phyloP scores from a whole-genome alignment of 2,888 invertebrate species.

The Phymatocera aterrima region DNA sequence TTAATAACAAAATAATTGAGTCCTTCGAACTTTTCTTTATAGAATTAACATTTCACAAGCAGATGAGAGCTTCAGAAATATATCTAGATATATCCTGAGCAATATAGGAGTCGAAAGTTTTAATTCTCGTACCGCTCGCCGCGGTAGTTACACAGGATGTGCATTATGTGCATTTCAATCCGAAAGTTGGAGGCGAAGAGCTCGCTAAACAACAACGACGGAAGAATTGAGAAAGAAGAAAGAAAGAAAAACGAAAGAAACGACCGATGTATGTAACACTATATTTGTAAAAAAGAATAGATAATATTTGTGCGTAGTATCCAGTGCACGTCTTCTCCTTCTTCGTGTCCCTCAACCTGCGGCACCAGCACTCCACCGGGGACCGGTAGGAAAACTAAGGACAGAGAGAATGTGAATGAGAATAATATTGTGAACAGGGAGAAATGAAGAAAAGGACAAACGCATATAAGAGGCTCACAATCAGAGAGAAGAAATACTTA shows the following conservation, averaged over 20 bases:
- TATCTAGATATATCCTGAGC: neutral
- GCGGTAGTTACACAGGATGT: conserved; percentile 66
- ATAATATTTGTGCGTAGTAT: conserved; percentile 57
- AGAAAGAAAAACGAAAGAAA: neutral
- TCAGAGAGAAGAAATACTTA: conserved; percentile 55
- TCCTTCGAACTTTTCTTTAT: neutral
- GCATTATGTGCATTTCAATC: conserved; percentile 71
- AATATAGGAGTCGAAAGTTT: conserved; percentile 9
- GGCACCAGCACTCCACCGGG: neutral
- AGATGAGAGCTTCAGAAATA: neutral
- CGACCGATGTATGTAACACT: neutral
- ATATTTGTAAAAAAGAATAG: conserved; percentile 42
- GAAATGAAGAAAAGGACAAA: neutral
- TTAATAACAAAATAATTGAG: no score
- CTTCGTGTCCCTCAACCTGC: conserved; percentile 2
- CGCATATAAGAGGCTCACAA: neutral
- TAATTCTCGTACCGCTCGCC: conserved; percentile 45
- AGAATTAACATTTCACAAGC: neutral
- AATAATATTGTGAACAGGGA: conserved; percentile 3
- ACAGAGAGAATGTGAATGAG: conserved; percentile 34
- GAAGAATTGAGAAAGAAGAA: neutral
- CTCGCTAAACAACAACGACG: conserved; percentile 37
- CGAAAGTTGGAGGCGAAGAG: conserved; percentile 39
- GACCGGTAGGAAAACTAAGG: neutral
- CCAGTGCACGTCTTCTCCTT: conserved; percentile 70